These are phyloP conservation scores for Hippopotamus amphibius DNA, from an alignment of 2,113 vertebrate genomes.

Conservation along the genomic window DNA sequence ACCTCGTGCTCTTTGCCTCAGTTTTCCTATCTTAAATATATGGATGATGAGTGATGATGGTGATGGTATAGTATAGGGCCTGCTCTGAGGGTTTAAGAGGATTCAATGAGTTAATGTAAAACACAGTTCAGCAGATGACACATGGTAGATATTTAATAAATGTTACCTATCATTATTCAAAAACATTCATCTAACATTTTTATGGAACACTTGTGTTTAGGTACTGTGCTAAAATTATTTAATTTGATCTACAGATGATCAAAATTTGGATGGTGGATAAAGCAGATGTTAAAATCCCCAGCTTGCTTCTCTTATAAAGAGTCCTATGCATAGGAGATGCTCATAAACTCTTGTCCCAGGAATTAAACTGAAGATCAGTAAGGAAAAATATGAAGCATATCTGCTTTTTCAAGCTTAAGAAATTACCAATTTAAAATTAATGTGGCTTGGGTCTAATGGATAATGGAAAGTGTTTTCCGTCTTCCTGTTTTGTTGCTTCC, in stretches of 20 bases:
- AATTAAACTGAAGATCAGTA: conserved; percentile 2
- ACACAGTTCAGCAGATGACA: background rate
- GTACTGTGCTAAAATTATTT: background rate
- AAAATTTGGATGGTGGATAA: background rate
- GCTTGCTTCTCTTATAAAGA: background rate
- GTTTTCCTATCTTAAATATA: background rate
- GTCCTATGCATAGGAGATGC: background rate
- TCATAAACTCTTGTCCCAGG: background rate
- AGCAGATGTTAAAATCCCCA: background rate
- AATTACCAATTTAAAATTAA: background rate
- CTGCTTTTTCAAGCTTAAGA: background rate
- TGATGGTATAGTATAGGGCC: background rate
- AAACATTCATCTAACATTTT: background rate
- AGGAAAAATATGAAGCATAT: background rate
- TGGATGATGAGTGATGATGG: background rate
- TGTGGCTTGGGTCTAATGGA: background rate
- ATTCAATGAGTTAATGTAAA: background rate
- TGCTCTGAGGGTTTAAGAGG: background rate
- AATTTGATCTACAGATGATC: background rate
- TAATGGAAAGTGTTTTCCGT: background rate
- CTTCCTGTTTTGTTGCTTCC: background rate
- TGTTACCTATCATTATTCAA: background rate
- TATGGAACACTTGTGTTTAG: background rate
- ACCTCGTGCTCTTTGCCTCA: background rate
- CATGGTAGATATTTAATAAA: background rate